Conservation (phyloP, 1,140 invertebrate genomes). For the Zaprionus gabonicus region DNA sequence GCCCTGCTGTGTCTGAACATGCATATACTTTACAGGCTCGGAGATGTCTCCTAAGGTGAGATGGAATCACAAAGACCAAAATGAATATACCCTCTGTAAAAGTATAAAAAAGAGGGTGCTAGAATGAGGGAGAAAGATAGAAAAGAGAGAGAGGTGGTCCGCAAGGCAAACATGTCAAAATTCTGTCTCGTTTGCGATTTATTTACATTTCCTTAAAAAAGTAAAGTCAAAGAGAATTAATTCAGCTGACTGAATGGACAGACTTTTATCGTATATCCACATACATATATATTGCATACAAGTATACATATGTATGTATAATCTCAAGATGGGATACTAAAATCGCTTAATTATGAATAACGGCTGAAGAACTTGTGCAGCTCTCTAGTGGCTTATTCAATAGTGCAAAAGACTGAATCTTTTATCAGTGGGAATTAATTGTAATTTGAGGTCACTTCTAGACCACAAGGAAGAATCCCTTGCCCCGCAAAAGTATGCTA, state of each 20-base stretch:
- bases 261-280: neutral
- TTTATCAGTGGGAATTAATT: neutral
- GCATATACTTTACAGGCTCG: no score
- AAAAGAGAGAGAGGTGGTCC: neutral
- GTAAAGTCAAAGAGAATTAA: slow-evolving; percentile 9
- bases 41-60: no score
- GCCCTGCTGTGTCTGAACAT: no score
- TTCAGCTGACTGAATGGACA: neutral
- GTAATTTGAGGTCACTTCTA: neutral
- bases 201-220: neutral
- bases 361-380: neutral
- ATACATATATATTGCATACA: slow-evolving; percentile 2
- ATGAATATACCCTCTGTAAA: no score
- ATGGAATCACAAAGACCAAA: no score
- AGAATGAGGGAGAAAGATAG: neutral
- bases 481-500: slow-evolving; percentile 11
- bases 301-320: neutral
- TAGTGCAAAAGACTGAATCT: neutral
- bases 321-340: neutral
- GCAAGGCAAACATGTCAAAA: slow-evolving; percentile 1
- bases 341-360: neutral
- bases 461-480: neutral
- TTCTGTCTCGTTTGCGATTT: neutral
- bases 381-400: neutral
- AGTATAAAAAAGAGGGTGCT: no score